Percentiles rank a stretch among this genome's conserved stretches.
These are phyloP conservation scores for Enoplosus armatus DNA, from an alignment of 2,797 vertebrate species.

Conservation along the genomic window DNA sequence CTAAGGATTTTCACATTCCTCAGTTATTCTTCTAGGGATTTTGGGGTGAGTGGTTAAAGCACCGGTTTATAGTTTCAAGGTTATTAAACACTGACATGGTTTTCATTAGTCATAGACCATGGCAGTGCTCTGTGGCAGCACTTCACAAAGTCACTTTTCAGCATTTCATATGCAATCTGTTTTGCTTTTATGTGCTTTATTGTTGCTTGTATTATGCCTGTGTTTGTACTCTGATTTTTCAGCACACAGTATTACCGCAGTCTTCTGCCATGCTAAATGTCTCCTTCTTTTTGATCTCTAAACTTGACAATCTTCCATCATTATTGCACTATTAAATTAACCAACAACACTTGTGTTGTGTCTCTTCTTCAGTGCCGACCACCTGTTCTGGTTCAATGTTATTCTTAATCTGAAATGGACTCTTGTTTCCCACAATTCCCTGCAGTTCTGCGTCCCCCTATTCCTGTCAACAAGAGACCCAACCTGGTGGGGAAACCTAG, in stretches of 20 bases:
- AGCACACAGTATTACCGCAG: constrained; percentile 36
- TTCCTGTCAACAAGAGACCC: constrained; percentile 69
- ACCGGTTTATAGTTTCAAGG: constrained; percentile 34
- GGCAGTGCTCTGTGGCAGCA: constrained; percentile 35
- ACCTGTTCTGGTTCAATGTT: constrained; percentile 44
- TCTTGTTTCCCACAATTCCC: constrained; percentile 69
- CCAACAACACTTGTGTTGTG: constrained; percentile 48
- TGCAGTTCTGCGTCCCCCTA: constrained; percentile 54
- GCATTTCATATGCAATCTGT: constrained; percentile 50
- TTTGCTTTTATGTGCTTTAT: constrained; percentile 64
- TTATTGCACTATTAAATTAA: constrained; percentile 56
- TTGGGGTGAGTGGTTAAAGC: constrained; percentile 28
- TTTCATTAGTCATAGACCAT: constrained; percentile 53
- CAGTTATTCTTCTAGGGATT: constrained; percentile 36
- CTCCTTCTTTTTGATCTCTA: constrained; percentile 22
- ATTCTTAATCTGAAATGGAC: constrained; percentile 50
- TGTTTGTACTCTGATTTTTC: constrained; percentile 41
- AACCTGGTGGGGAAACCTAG: constrained; percentile 81
- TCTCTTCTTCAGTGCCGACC: constrained; percentile 35
- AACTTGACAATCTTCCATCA: constrained; percentile 32
- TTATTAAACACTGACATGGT: constrained; percentile 35
- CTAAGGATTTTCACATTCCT: neutral
- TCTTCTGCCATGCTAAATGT: constrained; percentile 30
- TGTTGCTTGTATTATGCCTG: constrained; percentile 54
- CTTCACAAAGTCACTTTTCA: constrained; percentile 34